Conservation (phyloP, 37 sponge, comb jelly and placozoan species). For the Bolinopsis microptera region DNA sequence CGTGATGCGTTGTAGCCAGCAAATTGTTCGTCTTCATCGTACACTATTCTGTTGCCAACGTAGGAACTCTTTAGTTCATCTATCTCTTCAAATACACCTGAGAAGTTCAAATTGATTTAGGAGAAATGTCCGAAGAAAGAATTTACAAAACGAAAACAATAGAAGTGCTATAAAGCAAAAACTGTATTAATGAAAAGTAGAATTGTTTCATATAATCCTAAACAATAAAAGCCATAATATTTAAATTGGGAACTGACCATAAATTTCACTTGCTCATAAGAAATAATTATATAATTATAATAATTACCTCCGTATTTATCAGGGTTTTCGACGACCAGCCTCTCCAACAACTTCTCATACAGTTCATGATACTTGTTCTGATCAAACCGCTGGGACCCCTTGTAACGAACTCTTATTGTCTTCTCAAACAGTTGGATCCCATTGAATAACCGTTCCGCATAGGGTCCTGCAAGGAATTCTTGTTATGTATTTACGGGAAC, state of each 20-base stretch:
- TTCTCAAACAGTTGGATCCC: conserved; percentile 61
- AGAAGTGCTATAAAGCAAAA: too few species aligned
- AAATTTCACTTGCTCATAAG: too few species aligned
- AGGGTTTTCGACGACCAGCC: conserved; percentile 44
- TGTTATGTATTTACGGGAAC: background rate
- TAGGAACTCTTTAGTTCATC: conserved; percentile 8
- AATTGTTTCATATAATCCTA: too few species aligned
- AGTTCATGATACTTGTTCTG: conserved; percentile 54
- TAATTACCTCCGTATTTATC: conserved; percentile 45
- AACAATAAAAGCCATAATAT: too few species aligned
- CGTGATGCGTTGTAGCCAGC: background rate
- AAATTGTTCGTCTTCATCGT: conserved; percentile 36
- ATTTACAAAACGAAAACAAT: background rate
- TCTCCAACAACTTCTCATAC: conserved; percentile 52
- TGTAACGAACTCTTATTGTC: conserved; percentile 28
- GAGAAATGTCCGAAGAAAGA: background rate
- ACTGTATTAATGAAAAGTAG: too few species aligned
- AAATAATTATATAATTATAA: too few species aligned
- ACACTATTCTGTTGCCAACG: conserved; percentile 45
- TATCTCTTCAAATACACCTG: conserved; percentile 26
- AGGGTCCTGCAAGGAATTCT: conserved; percentile 42
- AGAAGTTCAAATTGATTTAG: too few species aligned
- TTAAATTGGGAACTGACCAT: too few species aligned
- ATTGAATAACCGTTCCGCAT: conserved; percentile 49
- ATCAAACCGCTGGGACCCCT: conserved; percentile 34